Base-by-base conservation (phyloP, 2,888 invertebrate genomes). In the Anoplius nigerrimus region DNA sequence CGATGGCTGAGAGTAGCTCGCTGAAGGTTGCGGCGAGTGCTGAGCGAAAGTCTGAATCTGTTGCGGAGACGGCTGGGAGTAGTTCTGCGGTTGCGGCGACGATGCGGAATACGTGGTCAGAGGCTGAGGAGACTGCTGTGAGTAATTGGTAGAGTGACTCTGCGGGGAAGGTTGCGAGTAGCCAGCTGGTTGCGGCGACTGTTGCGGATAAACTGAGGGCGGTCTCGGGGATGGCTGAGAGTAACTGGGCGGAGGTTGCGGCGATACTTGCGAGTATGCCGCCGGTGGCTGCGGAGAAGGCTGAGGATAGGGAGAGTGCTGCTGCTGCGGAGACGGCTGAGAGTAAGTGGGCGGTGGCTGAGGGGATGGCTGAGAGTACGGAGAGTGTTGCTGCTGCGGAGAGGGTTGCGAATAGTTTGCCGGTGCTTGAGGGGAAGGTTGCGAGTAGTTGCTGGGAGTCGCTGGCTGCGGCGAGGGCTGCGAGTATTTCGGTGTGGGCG, bases 321-420 rank as follows among this genome's bases (percentile, higher is more conserved):
- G 34, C 15, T 43, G 21, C 46, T 60, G 66, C 1, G 60, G 46
- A 21, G 58, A 75, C 13, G 75, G 72, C 62, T 80, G 81, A 43
- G 75, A 66, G 45, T 82, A 83, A n/a, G 11, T 60, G 15, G 60
- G 20, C 1, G 59, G 66, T 42, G 66, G 54, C 22, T 84, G 82
- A 0, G 83, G 83, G 20, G 84, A 74, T 18, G 84, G 73, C 53
- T 83, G 84, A 0, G 83, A 74, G 58, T 81, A 84, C 15, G 62
- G 75, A 79, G 77, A 71, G 16, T 77, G 67, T 60, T 79, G 77
- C 11, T 79, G 82, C 24, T 87, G 88, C 0, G 89, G 81, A 2
- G 84, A 84, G 0, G 85, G 74, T 66, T 87, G 87, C n/a, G 87
- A 87, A 66, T 91, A 91, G 79, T 89, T 91, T 42, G 93, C 91